Percentiles rank a stretch among this genome's conserved stretches.
These are phyloP conservation scores for Drosophila pectinifera DNA, from an alignment of 1,140 invertebrate genomes.

Conservation along the genomic window DNA sequence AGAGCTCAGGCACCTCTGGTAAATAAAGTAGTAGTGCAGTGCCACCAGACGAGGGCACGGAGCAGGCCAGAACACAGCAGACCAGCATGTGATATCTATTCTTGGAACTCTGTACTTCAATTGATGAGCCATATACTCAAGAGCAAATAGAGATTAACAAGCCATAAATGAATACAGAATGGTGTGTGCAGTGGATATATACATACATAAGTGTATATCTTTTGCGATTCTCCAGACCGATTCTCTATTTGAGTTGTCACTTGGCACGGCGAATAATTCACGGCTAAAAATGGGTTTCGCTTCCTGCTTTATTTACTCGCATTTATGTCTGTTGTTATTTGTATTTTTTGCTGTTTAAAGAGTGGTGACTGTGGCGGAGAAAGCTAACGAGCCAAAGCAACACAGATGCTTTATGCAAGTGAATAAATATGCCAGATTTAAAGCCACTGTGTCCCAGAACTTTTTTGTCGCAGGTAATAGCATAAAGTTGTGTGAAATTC, in stretches of 20 bases:
- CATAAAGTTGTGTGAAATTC: conserved; percentile 13
- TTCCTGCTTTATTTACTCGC: conserved; percentile 34
- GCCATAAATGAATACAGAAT: conserved; percentile 31
- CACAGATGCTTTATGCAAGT: conserved; percentile 17
- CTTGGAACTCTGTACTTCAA: conserved; percentile 31
- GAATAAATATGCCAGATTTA: conserved; percentile 27
- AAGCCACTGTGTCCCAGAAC: background rate
- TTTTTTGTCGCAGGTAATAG: background rate
- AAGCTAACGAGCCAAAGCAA: conserved; percentile 15
- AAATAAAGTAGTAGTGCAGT: conserved; percentile 24
- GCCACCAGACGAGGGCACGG: conserved; percentile 3
- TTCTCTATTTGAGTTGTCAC: conserved; percentile 40
- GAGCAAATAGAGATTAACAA: conserved; percentile 47
- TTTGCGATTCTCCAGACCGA: conserved; percentile 26
- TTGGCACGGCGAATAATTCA: conserved; percentile 29
- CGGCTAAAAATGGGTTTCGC: conserved; percentile 32
- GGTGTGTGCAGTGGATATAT: background rate
- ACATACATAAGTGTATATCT: conserved; percentile 9
- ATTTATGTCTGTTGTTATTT: background rate
- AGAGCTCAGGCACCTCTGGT: conserved; percentile 17
- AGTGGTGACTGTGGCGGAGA: conserved; percentile 6
- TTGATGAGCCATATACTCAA: conserved; percentile 34
- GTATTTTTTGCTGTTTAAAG: background rate
- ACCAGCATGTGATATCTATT: conserved; percentile 35
- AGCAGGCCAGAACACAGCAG: background rate